Evolutionary conservation across 2,888 invertebrate species (phyloP).

Genomic region (Lymantria dispar): DNA sequence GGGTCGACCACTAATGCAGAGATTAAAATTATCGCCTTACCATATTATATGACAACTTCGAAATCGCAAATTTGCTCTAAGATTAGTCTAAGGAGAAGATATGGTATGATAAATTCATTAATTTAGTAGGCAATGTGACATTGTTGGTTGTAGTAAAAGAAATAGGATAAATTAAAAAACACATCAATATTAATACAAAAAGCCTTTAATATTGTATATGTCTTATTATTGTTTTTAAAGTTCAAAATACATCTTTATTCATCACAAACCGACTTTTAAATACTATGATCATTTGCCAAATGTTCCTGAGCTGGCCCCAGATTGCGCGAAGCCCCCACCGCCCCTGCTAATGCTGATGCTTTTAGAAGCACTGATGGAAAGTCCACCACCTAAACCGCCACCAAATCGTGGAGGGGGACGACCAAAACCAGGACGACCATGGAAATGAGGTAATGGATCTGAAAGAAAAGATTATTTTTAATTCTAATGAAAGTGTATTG

Average conservation of each 20-base stretch:
- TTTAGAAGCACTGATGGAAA: slow-evolving; percentile 39
- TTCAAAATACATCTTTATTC: not conserved
- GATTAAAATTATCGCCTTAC: too few species aligned
- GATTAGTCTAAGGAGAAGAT: not conserved
- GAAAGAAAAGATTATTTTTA: not conserved
- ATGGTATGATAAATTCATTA: too few species aligned
- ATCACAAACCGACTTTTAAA: not conserved
- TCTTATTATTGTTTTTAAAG: not conserved
- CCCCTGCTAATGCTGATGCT: slow-evolving; percentile 40
- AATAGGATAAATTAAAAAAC: not conserved
- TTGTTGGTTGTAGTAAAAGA: too few species aligned
- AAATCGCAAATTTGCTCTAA: not conserved
- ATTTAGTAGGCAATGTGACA: too few species aligned
- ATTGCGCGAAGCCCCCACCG: slow-evolving; percentile 19
- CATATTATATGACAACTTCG: too few species aligned
- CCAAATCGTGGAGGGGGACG: not conserved
- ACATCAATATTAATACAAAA: not conserved
- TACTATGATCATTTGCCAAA: slow-evolving; percentile 20
- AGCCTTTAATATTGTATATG: not conserved
- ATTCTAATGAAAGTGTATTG: too few species aligned
- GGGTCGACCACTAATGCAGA: too few species aligned
- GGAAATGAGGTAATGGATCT: slow-evolving; percentile 3
- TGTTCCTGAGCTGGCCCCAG: slow-evolving; percentile 22
- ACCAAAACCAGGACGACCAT: not conserved
- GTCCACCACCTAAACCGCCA: slow-evolving; percentile 6